phyloP scores from a whole-genome alignment of 2,888 invertebrate species.

The Furcula furcula region DNA sequence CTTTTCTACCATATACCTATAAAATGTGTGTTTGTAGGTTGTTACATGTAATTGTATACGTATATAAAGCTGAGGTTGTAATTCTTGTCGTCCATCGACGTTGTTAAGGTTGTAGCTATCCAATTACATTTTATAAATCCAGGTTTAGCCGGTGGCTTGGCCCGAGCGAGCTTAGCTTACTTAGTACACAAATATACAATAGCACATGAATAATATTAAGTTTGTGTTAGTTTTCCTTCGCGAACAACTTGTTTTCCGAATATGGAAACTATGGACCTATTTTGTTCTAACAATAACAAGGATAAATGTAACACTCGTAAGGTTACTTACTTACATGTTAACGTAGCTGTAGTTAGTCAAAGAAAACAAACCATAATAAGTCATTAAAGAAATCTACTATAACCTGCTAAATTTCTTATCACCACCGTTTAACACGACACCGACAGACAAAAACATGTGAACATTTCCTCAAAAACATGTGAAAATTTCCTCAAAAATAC shows the following conservation, averaged over 20 bases:
- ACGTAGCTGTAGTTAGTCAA: too few species aligned
- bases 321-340: too few species aligned
- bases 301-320: too few species aligned
- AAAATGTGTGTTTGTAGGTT: constrained; percentile 23
- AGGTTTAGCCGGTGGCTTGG: not conserved
- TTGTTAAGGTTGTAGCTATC: not conserved
- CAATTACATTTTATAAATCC: not conserved
- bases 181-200: not conserved
- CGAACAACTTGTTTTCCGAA: not conserved
- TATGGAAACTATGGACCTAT: not conserved
- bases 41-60: constrained; percentile 12
- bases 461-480: too few species aligned
- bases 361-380: too few species aligned
- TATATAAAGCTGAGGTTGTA: not conserved
- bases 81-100: not conserved
- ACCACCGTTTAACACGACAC: too few species aligned
- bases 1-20: constrained; percentile 15
- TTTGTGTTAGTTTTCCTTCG: not conserved
- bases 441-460: too few species aligned
- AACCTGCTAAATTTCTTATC: too few species aligned
- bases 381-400: too few species aligned
- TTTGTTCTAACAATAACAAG: not conserved
- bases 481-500: too few species aligned
- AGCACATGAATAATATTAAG: too few species aligned
- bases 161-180: not conserved